phyloP scores from a whole-genome alignment of 2,888 invertebrate species.

The Sipha maydis region DNA sequence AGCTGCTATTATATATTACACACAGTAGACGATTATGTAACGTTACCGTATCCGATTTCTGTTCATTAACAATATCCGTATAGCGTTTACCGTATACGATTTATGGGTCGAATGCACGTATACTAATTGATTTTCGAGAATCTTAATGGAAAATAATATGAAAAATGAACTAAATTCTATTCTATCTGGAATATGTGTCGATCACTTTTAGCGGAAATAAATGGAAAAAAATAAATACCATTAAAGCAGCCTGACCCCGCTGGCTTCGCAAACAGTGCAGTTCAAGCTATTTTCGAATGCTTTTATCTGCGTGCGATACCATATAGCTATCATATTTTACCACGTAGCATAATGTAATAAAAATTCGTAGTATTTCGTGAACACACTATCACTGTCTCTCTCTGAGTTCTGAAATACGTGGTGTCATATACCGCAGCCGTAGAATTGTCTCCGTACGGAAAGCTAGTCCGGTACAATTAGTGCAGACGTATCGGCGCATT shows the following conservation, averaged over 20 bases:
- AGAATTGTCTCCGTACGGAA: too few relatives aligned
- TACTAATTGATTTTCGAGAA: constrained; percentile 13
- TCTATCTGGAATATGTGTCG: not conserved
- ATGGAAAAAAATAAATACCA: not conserved
- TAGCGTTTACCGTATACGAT: not conserved
- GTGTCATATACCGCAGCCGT: too few relatives aligned
- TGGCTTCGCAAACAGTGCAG: not conserved
- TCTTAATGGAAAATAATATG: not conserved
- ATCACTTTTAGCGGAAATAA: not conserved
- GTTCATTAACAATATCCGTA: not conserved
- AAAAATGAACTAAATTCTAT: not conserved
- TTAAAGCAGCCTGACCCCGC: not conserved
- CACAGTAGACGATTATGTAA: not conserved
- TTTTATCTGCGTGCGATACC: not conserved
- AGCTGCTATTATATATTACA: not conserved
- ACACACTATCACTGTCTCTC: too few relatives aligned
- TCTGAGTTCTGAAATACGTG: too few relatives aligned
- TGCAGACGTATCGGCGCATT: not conserved
- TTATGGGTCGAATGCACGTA: not conserved
- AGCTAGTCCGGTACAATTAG: not conserved
- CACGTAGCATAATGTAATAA: too few relatives aligned
- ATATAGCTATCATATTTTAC: too few relatives aligned
- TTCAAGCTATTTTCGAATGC: not conserved
- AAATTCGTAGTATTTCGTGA: too few relatives aligned
- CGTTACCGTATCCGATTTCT: constrained; percentile 1